A percentile compares a stretch with the other conserved stretches of the same genome.
Evolutionary conservation across 2,888 invertebrate species (phyloP).

Genomic region (Alcis repandata): DNA sequence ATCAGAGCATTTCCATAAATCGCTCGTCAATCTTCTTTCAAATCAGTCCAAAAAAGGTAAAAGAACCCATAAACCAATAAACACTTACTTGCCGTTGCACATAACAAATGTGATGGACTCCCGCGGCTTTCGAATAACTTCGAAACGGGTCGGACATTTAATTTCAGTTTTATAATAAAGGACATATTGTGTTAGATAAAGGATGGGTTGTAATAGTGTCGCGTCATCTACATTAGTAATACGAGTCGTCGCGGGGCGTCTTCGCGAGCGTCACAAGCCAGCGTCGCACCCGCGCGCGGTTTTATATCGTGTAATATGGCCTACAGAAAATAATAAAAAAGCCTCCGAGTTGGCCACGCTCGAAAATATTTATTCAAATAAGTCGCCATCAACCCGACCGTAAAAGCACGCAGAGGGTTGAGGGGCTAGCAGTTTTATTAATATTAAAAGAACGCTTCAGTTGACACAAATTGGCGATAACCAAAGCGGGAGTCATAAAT

Average conservation of each 20-base stretch:
- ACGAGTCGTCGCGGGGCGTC: slow-evolving; percentile 77
- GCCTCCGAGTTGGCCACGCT: slow-evolving; percentile 65
- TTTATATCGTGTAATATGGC: slow-evolving; percentile 48
- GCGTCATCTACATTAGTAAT: slow-evolving; percentile 82
- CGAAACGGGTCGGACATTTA: slow-evolving; percentile 78
- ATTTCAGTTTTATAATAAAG: slow-evolving; percentile 82
- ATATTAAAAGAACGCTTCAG: slow-evolving; percentile 85
- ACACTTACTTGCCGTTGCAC: slow-evolving; percentile 71
- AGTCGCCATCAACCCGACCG: slow-evolving; percentile 83
- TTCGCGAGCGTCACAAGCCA: slow-evolving; percentile 52
- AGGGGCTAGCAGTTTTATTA: slow-evolving; percentile 82
- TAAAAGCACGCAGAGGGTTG: slow-evolving; percentile 82
- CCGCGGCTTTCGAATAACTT: slow-evolving; percentile 80
- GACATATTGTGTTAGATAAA: slow-evolving; percentile 84
- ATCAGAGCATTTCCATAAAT: slow-evolving; percentile 61
- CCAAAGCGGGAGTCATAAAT: slow-evolving; percentile 77
- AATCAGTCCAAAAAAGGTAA: slow-evolving; percentile 61
- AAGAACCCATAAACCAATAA: slow-evolving; percentile 75
- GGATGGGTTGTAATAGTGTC: slow-evolving; percentile 83
- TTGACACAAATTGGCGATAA: slow-evolving; percentile 85
- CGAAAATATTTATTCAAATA: slow-evolving; percentile 85
- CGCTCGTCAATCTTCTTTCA: slow-evolving; percentile 67
- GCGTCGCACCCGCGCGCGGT: slow-evolving; percentile 40
- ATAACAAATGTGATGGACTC: slow-evolving; percentile 76
- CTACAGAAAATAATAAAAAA: slow-evolving; percentile 73